A percentile compares a stretch with the other conserved stretches of the same genome.
These are phyloP conservation scores for Paedocypris micromegethes DNA, from an alignment of 2,797 vertebrate genomes.

Conservation along the genomic window DNA sequence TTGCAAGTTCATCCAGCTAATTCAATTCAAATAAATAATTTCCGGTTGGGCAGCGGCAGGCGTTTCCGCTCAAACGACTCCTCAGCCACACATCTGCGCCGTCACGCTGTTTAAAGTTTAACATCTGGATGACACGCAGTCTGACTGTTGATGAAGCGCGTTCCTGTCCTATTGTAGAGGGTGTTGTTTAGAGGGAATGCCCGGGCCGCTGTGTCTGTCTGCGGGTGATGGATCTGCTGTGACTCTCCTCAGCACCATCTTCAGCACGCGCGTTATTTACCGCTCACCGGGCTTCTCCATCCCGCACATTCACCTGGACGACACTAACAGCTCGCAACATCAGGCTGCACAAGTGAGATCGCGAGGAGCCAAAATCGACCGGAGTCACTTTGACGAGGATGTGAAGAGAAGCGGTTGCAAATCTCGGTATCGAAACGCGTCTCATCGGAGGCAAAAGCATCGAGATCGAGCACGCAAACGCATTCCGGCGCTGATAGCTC, in stretches of 20 bases:
- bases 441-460: too few species aligned
- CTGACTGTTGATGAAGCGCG: too few species aligned
- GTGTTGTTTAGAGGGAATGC: conserved; percentile 28
- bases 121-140: neutral
- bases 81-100: neutral
- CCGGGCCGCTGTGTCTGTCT: conserved; percentile 24
- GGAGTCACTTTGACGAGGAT: neutral
- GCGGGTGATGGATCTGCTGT: conserved; percentile 45
- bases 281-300: conserved; percentile 34
- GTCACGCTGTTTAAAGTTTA: neutral
- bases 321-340: too few species aligned
- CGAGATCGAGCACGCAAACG: neutral
- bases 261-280: conserved; percentile 36
- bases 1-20: too few species aligned
- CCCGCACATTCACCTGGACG: neutral
- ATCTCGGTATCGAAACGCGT: too few species aligned
- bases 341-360: too few species aligned
- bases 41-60: too few species aligned
- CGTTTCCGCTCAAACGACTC: neutral
- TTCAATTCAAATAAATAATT: too few species aligned
- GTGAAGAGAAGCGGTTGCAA: neutral
- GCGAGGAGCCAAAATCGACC: too few species aligned
- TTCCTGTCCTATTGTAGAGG: too few species aligned
- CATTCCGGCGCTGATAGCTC: neutral
- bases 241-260: conserved; percentile 53